Conservation (phyloP, 1,140 invertebrate species). For the Drosophila kepulauana region DNA sequence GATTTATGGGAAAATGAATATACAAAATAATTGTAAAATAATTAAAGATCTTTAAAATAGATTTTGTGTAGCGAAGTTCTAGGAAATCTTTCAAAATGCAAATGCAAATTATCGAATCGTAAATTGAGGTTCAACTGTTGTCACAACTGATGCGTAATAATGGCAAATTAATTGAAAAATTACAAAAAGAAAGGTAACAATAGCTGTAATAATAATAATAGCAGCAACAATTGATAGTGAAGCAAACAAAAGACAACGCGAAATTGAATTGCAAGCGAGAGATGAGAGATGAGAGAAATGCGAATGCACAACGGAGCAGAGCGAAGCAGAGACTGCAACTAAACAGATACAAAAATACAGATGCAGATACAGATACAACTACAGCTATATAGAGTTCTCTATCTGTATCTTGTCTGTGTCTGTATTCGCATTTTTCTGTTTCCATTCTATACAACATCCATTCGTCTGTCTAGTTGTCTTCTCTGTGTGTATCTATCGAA, state of each 20-base stretch:
- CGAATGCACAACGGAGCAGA: slow-evolving; percentile 36
- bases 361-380: slow-evolving; percentile 24
- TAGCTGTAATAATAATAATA: slow-evolving; percentile 7
- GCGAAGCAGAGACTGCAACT: background rate
- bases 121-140: background rate
- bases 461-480: slow-evolving; percentile 17
- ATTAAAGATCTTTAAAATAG: too few relatives aligned
- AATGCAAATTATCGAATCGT: too few relatives aligned
- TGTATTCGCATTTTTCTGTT: slow-evolving; percentile 22
- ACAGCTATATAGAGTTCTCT: background rate
- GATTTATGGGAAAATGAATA: too few relatives aligned
- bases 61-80: too few relatives aligned
- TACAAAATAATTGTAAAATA: too few relatives aligned
- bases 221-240: slow-evolving; percentile 65
- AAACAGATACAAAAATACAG: slow-evolving; percentile 20
- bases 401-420: slow-evolving; percentile 36
- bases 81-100: too few relatives aligned
- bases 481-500: slow-evolving; percentile 76
- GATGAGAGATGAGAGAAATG: slow-evolving; percentile 50
- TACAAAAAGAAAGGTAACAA: slow-evolving; percentile 1
- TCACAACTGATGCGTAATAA: slow-evolving; percentile 44
- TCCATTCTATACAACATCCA: background rate
- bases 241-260: slow-evolving; percentile 65
- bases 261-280: slow-evolving; percentile 73
- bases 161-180: slow-evolving; percentile 32